phyloP scores from a whole-genome alignment of 2,888 invertebrate species.

The Apamea crenata region DNA sequence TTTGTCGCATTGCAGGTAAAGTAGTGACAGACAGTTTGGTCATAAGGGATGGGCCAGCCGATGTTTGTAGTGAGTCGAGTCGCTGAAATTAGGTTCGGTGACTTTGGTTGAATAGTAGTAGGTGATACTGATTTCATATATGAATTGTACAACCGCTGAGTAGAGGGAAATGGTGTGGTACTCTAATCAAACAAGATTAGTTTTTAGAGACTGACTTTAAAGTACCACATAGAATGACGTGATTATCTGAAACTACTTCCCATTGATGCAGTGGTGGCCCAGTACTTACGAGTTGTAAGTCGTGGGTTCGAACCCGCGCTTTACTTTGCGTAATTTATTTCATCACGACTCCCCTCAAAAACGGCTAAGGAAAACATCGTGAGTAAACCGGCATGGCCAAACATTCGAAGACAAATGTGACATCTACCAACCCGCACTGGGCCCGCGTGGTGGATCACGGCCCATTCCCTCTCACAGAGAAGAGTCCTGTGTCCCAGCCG shows the following conservation, averaged over 20 bases:
- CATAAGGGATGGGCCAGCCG: not conserved
- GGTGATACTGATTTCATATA: not conserved
- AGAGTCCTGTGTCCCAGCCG: not conserved
- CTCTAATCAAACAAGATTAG: not conserved
- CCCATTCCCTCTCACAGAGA: not conserved
- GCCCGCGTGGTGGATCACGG: too few relatives aligned
- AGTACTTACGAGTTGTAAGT: too few relatives aligned
- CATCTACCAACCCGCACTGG: too few relatives aligned
- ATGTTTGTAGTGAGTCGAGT: not conserved
- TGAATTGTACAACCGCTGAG: not conserved
- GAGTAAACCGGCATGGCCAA: too few relatives aligned
- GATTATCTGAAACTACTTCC: not conserved
- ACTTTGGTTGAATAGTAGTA: not conserved
- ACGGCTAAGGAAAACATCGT: too few relatives aligned
- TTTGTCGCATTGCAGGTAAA: constrained; percentile 36
- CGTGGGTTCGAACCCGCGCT: too few relatives aligned
- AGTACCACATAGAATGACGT: not conserved
- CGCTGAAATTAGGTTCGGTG: not conserved
- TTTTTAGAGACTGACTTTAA: not conserved
- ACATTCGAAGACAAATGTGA: too few relatives aligned
- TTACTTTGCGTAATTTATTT: too few relatives aligned
- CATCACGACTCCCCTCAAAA: too few relatives aligned
- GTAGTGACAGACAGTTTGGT: not conserved
- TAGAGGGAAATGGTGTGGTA: not conserved
- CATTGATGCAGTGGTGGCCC: too few relatives aligned